phyloP scores from a whole-genome alignment of 2,888 invertebrate species.

The Protonemura montana region DNA sequence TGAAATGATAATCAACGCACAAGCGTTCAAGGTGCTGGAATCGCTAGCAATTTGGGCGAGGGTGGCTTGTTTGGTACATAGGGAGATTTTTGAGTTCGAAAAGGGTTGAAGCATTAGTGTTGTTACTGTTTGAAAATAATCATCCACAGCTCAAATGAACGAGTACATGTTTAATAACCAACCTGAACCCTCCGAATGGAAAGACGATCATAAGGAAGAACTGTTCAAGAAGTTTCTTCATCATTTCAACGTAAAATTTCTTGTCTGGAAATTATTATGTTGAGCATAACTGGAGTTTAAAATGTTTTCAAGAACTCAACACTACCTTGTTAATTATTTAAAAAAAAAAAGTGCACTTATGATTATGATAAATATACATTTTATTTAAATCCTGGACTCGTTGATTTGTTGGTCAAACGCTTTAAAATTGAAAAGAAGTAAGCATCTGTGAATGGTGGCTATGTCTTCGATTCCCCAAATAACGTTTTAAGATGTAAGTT shows the following conservation, averaged over 20 bases:
- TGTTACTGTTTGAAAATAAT: neutral
- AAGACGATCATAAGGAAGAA: neutral
- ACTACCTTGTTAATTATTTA: too few species aligned
- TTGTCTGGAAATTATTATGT: neutral
- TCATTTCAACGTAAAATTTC: neutral
- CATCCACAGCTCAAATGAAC: slow-evolving; percentile 16
- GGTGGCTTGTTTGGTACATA: neutral
- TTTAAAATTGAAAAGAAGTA: too few species aligned
- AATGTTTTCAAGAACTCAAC: too few species aligned
- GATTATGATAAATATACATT: too few species aligned
- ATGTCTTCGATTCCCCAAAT: too few species aligned
- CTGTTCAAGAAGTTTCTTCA: neutral
- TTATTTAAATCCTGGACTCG: too few species aligned
- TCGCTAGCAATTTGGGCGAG: slow-evolving; percentile 7
- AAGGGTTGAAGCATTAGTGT: slow-evolving; percentile 22
- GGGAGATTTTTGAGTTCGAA: slow-evolving; percentile 22
- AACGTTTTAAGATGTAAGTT: too few species aligned
- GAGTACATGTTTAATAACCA: slow-evolving; percentile 27
- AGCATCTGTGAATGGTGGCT: too few species aligned
- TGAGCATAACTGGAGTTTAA: slow-evolving; percentile 13
- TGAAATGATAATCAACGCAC: slow-evolving; percentile 65
- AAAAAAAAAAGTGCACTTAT: too few species aligned
- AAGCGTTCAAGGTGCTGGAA: slow-evolving; percentile 18
- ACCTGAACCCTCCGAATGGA: neutral
- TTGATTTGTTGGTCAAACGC: too few species aligned